A percentile compares a stretch with the other conserved stretches of the same genome.
phyloP scores from a whole-genome alignment of 2,113 vertebrate species.

The Lepus europaeus region DNA sequence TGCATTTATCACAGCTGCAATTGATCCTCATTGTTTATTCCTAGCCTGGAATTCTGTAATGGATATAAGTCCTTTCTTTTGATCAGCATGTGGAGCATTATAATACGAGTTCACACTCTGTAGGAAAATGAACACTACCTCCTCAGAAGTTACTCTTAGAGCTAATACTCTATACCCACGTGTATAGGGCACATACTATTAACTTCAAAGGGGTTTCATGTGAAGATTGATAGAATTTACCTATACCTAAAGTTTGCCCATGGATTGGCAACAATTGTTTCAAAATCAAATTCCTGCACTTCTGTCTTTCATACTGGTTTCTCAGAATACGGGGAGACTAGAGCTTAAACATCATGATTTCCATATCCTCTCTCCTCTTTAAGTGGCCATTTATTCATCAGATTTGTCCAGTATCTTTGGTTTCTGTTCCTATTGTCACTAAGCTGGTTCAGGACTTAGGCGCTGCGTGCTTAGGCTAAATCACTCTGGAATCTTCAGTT shows the following conservation, averaged over 20 bases:
- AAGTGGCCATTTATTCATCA: neutral
- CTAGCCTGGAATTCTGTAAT: neutral
- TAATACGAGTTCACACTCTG: neutral
- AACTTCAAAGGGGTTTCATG: neutral
- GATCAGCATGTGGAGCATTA: neutral
- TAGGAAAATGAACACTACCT: neutral
- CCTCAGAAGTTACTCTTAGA: neutral
- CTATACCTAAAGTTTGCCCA: neutral
- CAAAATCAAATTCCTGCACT: neutral
- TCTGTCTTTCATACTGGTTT: neutral
- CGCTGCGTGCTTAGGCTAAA: neutral
- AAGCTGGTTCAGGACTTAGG: neutral
- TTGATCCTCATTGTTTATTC: neutral
- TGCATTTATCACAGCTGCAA: neutral
- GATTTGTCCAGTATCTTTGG: neutral
- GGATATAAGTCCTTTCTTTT: neutral
- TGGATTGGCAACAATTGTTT: neutral
- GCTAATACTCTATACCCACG: neutral
- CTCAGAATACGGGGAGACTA: neutral
- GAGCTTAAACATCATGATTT: accelerated
- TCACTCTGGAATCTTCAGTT: neutral
- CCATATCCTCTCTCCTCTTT: neutral
- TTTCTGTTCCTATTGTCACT: neutral
- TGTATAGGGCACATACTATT: neutral
- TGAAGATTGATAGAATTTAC: neutral